Conservation (phyloP, 2,113 vertebrate genomes). For the Alligator mississippiensis region DNA sequence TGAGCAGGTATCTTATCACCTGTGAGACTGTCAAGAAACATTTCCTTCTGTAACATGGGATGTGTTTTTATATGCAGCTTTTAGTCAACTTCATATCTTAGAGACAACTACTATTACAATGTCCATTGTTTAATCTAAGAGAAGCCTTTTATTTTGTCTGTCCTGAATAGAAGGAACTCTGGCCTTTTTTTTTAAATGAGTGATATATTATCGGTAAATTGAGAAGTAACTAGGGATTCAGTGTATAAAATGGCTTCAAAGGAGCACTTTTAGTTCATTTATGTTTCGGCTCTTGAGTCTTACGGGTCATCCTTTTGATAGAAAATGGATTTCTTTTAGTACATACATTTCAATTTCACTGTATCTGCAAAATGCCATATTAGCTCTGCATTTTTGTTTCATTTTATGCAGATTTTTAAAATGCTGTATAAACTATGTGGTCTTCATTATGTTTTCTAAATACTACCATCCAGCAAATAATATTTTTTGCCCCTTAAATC, state of each 20-base stretch:
- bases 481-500: neutral
- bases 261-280: too few relatives aligned
- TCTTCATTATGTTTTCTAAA: neutral
- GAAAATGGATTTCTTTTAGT: too few relatives aligned
- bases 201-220: too few relatives aligned
- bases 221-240: too few relatives aligned
- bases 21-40: neutral
- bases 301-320: too few relatives aligned
- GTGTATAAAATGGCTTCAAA: too few relatives aligned
- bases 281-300: too few relatives aligned
- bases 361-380: neutral
- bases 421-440: rapidly evolving
- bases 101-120: rapidly evolving
- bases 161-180: neutral
- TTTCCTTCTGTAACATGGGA: neutral
- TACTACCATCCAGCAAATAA: neutral
- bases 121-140: neutral
- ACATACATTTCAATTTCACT: neutral
- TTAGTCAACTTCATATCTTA: neutral
- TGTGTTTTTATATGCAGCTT: neutral
- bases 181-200: neutral
- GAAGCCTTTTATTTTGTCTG: neutral
- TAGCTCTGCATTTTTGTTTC: neutral
- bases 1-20: neutral
- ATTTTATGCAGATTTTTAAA: neutral